Evolutionary conservation across 2,797 vertebrate genomes (phyloP).

Genomic region (Crenuchus spilurus): DNA sequence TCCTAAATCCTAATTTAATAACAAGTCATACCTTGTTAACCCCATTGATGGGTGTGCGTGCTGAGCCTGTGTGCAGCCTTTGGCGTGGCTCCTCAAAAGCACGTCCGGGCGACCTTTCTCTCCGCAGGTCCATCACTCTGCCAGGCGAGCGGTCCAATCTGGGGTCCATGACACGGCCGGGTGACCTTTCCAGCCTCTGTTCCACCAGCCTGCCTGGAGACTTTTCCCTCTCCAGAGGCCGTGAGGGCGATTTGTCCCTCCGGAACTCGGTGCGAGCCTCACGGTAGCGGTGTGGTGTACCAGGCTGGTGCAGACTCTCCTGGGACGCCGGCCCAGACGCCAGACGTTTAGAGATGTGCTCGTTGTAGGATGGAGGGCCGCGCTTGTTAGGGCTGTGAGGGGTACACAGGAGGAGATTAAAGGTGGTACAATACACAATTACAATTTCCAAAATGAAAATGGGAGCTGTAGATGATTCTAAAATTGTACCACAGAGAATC

Average conservation of each 20-base stretch:
- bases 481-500: too few species aligned
- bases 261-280: conserved; percentile 94
- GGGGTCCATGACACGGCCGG: conserved; percentile 89
- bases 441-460: too few species aligned
- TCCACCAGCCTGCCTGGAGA: conserved; percentile 90
- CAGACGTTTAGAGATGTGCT: conserved; percentile 98
- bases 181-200: conserved; percentile 87
- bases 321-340: conserved; percentile 87
- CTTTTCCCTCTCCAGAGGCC: conserved; percentile 92
- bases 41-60: conserved; percentile 91
- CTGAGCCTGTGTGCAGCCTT: conserved; percentile 87
- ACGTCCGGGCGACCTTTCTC: conserved; percentile 91
- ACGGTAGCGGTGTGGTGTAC: conserved; percentile 93
- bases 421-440: conserved; percentile 44
- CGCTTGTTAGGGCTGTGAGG: conserved; percentile 93
- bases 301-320: conserved; percentile 86
- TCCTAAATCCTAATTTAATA: neutral
- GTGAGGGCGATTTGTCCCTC: conserved; percentile 91
- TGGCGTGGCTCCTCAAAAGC: conserved; percentile 87
- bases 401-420: conserved; percentile 29
- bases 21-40: conserved; percentile 86
- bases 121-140: conserved; percentile 87
- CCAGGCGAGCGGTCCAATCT: conserved; percentile 82
- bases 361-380: conserved; percentile 97
- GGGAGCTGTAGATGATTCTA: too few species aligned